Evolutionary conservation across 1,140 invertebrate species (phyloP), one percentile per base, ranked within the genome.

Genomic region (Coptotermes formosanus): DNA sequence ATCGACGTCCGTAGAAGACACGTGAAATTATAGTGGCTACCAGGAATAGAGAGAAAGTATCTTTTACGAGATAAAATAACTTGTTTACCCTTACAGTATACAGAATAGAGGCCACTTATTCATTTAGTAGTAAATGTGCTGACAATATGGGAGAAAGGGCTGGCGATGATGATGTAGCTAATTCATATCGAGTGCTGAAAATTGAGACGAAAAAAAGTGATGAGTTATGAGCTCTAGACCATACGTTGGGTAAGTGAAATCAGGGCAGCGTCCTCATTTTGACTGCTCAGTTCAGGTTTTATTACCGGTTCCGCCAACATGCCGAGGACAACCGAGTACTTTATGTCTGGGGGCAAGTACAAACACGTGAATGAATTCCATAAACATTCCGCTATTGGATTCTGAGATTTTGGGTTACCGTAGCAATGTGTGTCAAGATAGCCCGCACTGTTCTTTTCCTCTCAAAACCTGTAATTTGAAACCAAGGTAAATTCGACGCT

Each of bases 201-300:
- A n/a, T 30, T 75, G 25, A 75, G 64, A 30, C 9, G 11, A 75
- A 12, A n/a, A n/a, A 75, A 25, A 16, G 59, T n/a, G 25, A 75
- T 75, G 25, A 6, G 9, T 25, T 9, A 2, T 75, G n/a, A 30
- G 25, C 25, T 11, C 64, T 30, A 75, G 1, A 75, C 64, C n/a
- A 30, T 1, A 30, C 14, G 25, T 75, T 75, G 8, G 25, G 64
- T 30, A 30, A 75, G 64, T 75, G 64, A 75, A 75, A 75, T 30
- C 64, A 75, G 64, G 64, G n/a, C 59, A 64, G 21, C 64, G 64
- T n/a, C 64, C 64, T 75, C 64, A 75, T 75, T 75, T 14, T 75
- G n/a, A 75, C 64, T 25, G n/a, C 64, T 25, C n/a, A 75, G 64
- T n/a, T 75, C n/a, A 6, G n/a, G n/a, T 75, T 75, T 30, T 30